Percentiles rank a stretch among this genome's conserved stretches.
These are phyloP conservation scores for Ammodytes marinus DNA, from an alignment of 2,113 vertebrate species.

Conservation along the genomic window DNA sequence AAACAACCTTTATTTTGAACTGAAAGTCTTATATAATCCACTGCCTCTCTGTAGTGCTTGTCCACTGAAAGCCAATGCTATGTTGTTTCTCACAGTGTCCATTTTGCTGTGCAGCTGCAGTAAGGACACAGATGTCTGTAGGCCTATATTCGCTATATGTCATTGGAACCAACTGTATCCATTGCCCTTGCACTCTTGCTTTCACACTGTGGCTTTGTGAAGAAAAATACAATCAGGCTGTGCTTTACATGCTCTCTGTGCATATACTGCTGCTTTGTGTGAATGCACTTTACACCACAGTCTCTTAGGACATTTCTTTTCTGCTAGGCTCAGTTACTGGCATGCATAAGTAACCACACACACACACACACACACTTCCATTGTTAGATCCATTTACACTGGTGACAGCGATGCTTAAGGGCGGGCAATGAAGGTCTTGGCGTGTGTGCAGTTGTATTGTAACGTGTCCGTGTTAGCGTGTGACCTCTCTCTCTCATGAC, in stretches of 20 bases:
- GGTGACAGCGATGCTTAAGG: slow-evolving; percentile 28
- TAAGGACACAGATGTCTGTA: slow-evolving; percentile 2
- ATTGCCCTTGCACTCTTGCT: slow-evolving; percentile 19
- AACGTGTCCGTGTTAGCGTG: slow-evolving; percentile 2
- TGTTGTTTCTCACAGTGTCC: slow-evolving; percentile 9
- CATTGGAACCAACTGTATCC: slow-evolving; percentile 8
- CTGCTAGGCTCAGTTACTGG: slow-evolving; percentile 24
- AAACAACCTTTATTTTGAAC: background rate
- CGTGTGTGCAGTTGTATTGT: background rate
- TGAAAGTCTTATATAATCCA: background rate
- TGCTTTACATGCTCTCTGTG: slow-evolving; percentile 4
- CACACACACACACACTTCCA: slow-evolving; percentile 1
- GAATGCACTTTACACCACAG: slow-evolving; percentile 30
- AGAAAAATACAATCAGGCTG: slow-evolving; percentile 27
- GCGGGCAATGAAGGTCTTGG: slow-evolving; percentile 9
- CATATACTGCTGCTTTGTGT: slow-evolving; percentile 43
- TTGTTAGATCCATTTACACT: slow-evolving; percentile 37
- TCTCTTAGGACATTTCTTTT: slow-evolving; percentile 15
- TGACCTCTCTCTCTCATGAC: slow-evolving; percentile 23
- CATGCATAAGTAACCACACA: slow-evolving; percentile 5
- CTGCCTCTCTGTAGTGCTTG: background rate
- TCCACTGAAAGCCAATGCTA: background rate
- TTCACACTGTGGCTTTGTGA: slow-evolving; percentile 41
- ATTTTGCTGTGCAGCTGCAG: slow-evolving; percentile 1
- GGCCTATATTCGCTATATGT: background rate